These are phyloP conservation scores for Falco novaeseelandiae DNA, from an alignment of 2,797 vertebrate species.

Conservation along the genomic window DNA sequence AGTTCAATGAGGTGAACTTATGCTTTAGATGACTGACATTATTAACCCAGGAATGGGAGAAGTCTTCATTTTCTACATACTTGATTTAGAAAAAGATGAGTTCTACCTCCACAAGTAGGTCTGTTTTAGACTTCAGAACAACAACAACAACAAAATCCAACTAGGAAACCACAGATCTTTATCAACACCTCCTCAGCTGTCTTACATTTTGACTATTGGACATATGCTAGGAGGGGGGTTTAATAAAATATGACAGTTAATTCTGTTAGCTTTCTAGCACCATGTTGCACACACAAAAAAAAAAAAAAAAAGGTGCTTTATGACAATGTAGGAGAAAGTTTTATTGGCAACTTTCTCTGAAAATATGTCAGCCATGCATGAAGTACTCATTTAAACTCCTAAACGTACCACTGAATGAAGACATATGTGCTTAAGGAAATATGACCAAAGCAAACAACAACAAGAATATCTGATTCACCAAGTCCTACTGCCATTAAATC, in stretches of 20 bases:
- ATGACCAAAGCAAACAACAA: not conserved
- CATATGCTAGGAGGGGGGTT: not conserved
- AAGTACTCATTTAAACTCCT: not conserved
- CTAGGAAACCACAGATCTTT: not conserved
- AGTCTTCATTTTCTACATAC: not conserved
- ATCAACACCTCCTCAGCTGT: not conserved
- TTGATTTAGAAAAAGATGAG: not conserved
- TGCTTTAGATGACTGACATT: not conserved
- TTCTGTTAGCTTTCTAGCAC: not conserved
- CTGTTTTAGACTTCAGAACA: not conserved
- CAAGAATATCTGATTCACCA: not conserved
- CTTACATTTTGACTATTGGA: not conserved
- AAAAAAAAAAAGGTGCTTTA: not conserved
- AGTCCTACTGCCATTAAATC: not conserved
- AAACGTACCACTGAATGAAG: not conserved
- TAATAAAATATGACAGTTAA: not conserved
- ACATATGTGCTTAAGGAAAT: not conserved
- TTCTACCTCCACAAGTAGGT: not conserved
- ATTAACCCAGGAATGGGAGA: not conserved
- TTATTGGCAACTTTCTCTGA: not conserved
- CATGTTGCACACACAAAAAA: not conserved
- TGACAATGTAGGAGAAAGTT: not conserved
- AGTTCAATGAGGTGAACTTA: not conserved
- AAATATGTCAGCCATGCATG: not conserved
- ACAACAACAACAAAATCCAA: not conserved